Evolutionary conservation across 2,888 invertebrate species (phyloP), one percentile per base, ranked within the genome.

Genomic region (Colostygia pectinataria): DNA sequence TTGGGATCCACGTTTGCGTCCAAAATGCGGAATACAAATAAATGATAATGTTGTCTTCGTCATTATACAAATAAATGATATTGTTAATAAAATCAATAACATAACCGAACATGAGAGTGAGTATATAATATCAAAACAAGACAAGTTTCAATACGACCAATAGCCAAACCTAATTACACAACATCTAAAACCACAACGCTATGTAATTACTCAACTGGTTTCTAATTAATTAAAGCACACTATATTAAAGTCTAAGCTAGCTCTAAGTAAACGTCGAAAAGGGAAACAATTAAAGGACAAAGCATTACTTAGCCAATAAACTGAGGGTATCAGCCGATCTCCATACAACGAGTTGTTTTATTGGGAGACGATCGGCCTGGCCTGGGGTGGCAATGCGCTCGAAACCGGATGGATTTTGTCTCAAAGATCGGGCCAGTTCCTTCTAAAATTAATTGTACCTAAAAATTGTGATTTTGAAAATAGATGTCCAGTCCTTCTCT

Each of bases 261-360:
- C 12, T 29, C 39, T 46, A 59, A 66, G 66, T 68, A 68, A 68
- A 63, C 56, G 44, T 69, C 69, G 42, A 60, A 64, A 67, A 70
- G 66, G 70, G 65, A 71, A 71, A 68, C 71, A 76, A 77, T 77
- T 74, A 72, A 63, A 66, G 66, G 59, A 66, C 64, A 64, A 63
- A 66, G 65, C 66, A 69, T 75, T 71, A 71, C 71, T 71, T 68
- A 68, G 68, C 64, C 71, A 71, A 75, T 74, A 74, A 76, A 75
- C 61, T 70, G 76, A 75, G 77, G 65, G 65, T 74, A 77, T 77
- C 77, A 66, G 58, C 49, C 55, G 67, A 73, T 73, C 67, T 71
- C 68, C 66, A 73, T 75, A 74, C 67, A 70, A 76, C 55, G 75
- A 72, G 74, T 74, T 77, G 76, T 76, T 79, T 79, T 78, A 80